Base-by-base conservation (phyloP, 92 coral and sea anemone genomes). In the Actinostola sp. region DNA sequence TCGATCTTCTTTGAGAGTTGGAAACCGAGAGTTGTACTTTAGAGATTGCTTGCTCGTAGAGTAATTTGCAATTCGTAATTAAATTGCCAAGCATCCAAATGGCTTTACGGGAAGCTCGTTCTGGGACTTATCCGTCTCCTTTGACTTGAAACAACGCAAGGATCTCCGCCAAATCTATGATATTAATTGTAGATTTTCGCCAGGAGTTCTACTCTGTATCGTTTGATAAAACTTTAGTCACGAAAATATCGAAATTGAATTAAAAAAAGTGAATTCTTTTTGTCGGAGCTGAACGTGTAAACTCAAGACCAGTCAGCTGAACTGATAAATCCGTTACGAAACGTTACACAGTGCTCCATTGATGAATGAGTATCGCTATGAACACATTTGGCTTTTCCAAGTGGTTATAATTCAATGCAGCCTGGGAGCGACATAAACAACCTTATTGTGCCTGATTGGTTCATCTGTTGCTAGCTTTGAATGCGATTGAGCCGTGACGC, bases 381-480 rank as follows among this genome's bases (percentile, higher is more conserved):
- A 68, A 56, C 52, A 63, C 81, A 73, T 80, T 88, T 73, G 75
- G 74, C 73, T 76, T 74, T 85, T 71, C 57, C 45, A 36, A 62
- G 66, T 58, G 73, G 83, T 57, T 57, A 75, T 78, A 79, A 91
- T 75, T 91, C 74, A 87, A 82, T 81, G 38, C 74, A 82, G 84
- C 88, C 77, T 88, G 38, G 83, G 72, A 73, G 72, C 71, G 62
- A 64, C 42, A 77, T 91, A 88, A 91, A 91, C 97, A 90, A 82
- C 88, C 33, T 66, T 26, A 44, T 84, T 42, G 33, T 44, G 54
- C 78, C 77, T 90, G 82, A 90, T 90, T 90, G 97, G 97, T 51
- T 51, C 60, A 26, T 48, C 26, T 51, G 97, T 90, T 87, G 97
- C 97, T 83, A 80, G 45, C 85, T 41, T 68, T 78, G 68, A 87